Evolutionary conservation across 1,140 invertebrate species (phyloP).

Genomic region (Aphelinus atriplicis): DNA sequence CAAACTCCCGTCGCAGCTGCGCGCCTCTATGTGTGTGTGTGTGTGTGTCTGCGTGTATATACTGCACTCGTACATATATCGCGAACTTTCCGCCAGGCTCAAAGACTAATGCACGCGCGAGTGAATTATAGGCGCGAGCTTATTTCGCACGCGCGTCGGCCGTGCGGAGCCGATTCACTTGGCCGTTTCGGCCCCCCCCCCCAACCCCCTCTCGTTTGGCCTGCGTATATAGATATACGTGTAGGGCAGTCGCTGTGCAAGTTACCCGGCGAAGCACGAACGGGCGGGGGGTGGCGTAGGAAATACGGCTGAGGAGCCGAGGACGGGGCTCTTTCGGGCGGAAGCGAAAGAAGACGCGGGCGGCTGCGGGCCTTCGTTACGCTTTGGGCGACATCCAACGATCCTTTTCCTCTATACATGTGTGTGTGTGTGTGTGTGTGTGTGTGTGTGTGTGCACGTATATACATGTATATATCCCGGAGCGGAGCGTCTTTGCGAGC

Average conservation of each 20-base stretch:
- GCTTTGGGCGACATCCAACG: constrained; percentile 40
- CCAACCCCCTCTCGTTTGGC: too few species aligned
- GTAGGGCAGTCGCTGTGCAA: too few species aligned
- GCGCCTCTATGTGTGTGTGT: too few species aligned
- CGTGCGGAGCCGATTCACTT: too few species aligned
- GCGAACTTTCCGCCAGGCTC: constrained; percentile 6
- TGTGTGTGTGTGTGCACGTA: too few species aligned
- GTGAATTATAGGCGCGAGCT: constrained; percentile 6
- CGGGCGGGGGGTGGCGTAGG: neutral
- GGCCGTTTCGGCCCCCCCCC: too few species aligned
- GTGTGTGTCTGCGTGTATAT: too few species aligned
- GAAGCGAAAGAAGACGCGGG: constrained; percentile 27
- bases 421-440: too few species aligned
- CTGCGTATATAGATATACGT: too few species aligned
- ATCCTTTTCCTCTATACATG: constrained; percentile 17
- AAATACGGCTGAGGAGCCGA: neutral
- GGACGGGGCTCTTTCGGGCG: constrained; percentile 15
- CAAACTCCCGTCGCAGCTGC: too few species aligned
- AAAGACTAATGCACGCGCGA: constrained; percentile 11
- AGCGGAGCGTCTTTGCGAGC: neutral
- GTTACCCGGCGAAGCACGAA: constrained; percentile 8
- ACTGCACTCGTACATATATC: neutral
- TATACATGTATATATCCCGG: neutral
- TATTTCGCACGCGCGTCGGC: constrained; percentile 3
- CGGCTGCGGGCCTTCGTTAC: constrained; percentile 34